These are phyloP conservation scores for Chaetops frenatus DNA, from an alignment of 2,113 vertebrate genomes.

Conservation along the genomic window DNA sequence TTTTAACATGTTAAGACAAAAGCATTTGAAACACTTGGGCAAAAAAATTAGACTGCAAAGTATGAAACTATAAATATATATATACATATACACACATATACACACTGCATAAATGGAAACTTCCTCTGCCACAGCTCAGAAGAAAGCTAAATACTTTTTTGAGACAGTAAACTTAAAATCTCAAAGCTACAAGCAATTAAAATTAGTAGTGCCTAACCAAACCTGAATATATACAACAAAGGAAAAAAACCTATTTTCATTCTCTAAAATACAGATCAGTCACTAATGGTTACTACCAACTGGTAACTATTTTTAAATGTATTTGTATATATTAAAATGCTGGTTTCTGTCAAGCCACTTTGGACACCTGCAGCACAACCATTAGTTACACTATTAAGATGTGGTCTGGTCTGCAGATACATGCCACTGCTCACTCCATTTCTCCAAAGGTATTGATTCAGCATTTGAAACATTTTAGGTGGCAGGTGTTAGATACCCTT, in stretches of 20 bases:
- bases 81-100: neutral
- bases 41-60: neutral
- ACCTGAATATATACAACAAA: neutral
- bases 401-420: neutral
- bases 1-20: neutral
- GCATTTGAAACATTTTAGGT: neutral
- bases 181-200: neutral
- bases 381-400: neutral
- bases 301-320: neutral
- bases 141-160: neutral
- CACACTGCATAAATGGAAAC: neutral
- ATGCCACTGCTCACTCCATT: neutral
- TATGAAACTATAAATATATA: neutral
- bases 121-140: neutral
- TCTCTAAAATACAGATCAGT: neutral
- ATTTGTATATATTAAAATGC: neutral
- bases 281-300: neutral
- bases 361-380: neutral
- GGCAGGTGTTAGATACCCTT: neutral
- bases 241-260: neutral
- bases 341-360: neutral
- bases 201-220: neutral
- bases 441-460: neutral
- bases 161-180: neutral
- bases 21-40: neutral